A percentile compares a stretch with the other conserved stretches of the same genome.
These are phyloP conservation scores for Clivina fossor DNA, from an alignment of 2,888 invertebrate genomes.

Conservation along the genomic window DNA sequence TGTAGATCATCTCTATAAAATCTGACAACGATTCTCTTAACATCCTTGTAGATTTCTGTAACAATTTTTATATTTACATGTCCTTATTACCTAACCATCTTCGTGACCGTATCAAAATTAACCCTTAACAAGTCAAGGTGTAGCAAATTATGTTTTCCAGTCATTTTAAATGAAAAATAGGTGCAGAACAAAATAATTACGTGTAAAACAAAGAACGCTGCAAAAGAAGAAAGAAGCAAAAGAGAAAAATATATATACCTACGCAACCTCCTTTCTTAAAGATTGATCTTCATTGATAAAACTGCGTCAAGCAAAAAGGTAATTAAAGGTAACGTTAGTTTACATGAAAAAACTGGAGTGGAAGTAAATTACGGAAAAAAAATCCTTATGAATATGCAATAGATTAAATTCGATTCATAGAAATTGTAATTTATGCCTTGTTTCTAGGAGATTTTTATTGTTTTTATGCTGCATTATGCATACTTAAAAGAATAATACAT, in stretches of 20 bases:
- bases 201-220: constrained; percentile 22
- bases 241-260: too few relatives aligned
- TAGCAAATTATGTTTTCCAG: constrained; percentile 18
- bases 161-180: constrained; percentile 7
- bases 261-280: constrained; percentile 14
- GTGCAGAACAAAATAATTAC: constrained; percentile 16
- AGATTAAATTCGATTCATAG: constrained; percentile 22
- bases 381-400: constrained; percentile 25
- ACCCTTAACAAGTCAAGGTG: constrained; percentile 16
- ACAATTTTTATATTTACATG: too few relatives aligned
- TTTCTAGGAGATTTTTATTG: constrained; percentile 13
- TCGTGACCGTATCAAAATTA: too few relatives aligned
- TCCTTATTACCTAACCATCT: too few relatives aligned
- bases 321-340: constrained; percentile 27
- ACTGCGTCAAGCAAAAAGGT: constrained; percentile 22
- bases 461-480: constrained; percentile 13
- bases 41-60: too few relatives aligned
- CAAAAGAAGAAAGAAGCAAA: too few relatives aligned
- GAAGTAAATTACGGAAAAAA: too few relatives aligned
- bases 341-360: constrained; percentile 28
- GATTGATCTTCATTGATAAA: constrained; percentile 21
- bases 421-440: constrained; percentile 21
- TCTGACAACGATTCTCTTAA: too few relatives aligned
- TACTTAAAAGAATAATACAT: constrained; percentile 12
- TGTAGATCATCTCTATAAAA: too few relatives aligned